Percentiles rank a stretch among this genome's conserved stretches.
These are phyloP conservation scores for Hoplias malabaricus DNA, from an alignment of 2,113 vertebrate species.

Conservation along the genomic window DNA sequence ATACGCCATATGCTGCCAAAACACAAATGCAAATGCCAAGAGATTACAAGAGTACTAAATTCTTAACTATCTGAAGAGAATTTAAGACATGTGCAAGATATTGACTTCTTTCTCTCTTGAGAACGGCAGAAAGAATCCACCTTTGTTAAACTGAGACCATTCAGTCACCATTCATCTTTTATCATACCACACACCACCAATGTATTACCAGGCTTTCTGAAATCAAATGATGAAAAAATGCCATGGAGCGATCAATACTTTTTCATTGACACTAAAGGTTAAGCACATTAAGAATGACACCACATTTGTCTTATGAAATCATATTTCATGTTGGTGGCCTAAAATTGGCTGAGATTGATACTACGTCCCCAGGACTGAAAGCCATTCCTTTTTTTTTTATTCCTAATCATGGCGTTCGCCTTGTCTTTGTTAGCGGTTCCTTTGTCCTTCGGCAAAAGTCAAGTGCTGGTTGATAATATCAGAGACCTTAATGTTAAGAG, in stretches of 20 bases:
- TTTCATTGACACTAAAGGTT: conserved; percentile 87
- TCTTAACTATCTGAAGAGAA: no score
- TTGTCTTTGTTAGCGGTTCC: conserved; percentile 64
- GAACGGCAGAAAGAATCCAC: conserved; percentile 54
- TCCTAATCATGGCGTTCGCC: conserved; percentile 74
- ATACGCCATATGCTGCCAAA: conserved; percentile 15
- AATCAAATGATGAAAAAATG: conserved; percentile 83
- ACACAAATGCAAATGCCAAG: neutral
- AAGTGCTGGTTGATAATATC: conserved; percentile 54
- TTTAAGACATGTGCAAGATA: conserved; percentile 20
- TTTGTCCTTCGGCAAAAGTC: conserved; percentile 65
- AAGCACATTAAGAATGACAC: conserved; percentile 85
- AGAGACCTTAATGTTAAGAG: conserved; percentile 51
- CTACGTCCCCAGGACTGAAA: conserved; percentile 74
- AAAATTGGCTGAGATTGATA: conserved; percentile 83
- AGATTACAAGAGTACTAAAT: neutral
- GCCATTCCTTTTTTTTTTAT: conserved; percentile 71
- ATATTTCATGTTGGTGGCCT: conserved; percentile 84
- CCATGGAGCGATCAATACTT: conserved; percentile 80
- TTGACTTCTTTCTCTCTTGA: conserved; percentile 18
- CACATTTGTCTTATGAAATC: conserved; percentile 85
- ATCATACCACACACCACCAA: conserved; percentile 68
- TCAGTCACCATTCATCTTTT: conserved; percentile 72
- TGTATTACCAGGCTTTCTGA: conserved; percentile 82
- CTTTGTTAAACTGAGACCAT: conserved; percentile 68